Conservation (phyloP, 2,888 invertebrate species). For the Anodontia alba region DNA sequence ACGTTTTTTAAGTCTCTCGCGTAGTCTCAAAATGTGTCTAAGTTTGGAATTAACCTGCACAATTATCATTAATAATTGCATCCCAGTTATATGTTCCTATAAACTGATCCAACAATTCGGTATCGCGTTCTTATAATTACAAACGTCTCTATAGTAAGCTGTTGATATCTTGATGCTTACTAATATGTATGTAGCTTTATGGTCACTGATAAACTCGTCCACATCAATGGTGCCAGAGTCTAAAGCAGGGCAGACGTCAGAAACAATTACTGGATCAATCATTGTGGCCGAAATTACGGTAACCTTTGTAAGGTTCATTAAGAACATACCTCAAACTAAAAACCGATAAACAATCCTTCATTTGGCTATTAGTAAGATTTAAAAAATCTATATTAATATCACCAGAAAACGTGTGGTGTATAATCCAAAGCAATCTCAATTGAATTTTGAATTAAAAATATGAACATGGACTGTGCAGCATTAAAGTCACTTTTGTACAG, state of each 20-base stretch:
- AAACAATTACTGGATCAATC: conserved; percentile 1
- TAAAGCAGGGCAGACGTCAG: background rate
- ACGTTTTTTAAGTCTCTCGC: background rate
- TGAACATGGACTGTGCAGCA: background rate
- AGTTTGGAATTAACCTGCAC: background rate
- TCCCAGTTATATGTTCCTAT: background rate
- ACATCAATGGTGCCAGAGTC: background rate
- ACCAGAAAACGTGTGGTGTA: background rate
- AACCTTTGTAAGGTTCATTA: background rate
- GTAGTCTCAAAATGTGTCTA: background rate
- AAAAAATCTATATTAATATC: conserved; percentile 11
- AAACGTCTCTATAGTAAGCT: background rate
- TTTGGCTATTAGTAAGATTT: background rate
- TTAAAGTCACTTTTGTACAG: background rate
- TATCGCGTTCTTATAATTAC: background rate
- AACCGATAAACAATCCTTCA: background rate
- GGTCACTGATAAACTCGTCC: background rate
- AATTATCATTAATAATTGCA: background rate
- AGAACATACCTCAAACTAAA: background rate
- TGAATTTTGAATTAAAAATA: background rate
- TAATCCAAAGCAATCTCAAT: conserved; percentile 5
- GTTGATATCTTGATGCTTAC: background rate
- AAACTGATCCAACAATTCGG: background rate
- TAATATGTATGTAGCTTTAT: background rate
- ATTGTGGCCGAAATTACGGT: background rate